Conservation (phyloP, 2,113 vertebrate genomes). For the Turdus rufiventris region DNA sequence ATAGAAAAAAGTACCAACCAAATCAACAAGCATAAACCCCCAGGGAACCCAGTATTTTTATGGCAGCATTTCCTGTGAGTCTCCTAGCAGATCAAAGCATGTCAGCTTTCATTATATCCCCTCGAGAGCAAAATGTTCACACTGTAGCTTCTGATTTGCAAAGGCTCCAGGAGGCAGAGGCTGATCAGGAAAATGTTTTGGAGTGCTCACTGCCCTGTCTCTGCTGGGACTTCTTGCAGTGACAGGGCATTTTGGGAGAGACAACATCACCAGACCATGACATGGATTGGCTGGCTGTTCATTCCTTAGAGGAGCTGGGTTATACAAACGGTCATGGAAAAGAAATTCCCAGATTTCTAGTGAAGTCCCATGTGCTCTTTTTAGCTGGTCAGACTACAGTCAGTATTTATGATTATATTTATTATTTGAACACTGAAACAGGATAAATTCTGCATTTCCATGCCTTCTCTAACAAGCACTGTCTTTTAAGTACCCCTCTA, state of each 20-base stretch:
- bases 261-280: fast-evolving
- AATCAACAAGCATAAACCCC: not conserved
- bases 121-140: fast-evolving
- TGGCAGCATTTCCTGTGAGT: not conserved
- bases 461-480: constrained; percentile 19
- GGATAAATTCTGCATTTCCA: not conserved
- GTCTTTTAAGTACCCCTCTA: constrained; percentile 11
- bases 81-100: not conserved
- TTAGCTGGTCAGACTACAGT: not conserved
- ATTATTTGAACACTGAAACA: not conserved
- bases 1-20: not conserved
- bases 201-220: not conserved
- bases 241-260: fast-evolving
- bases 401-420: constrained; percentile 9
- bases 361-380: not conserved
- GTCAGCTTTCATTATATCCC: not conserved
- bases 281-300: not conserved
- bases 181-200: not conserved
- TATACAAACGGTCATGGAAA: not conserved
- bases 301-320: not conserved
- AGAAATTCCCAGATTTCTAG: not conserved
- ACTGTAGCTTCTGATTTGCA: not conserved
- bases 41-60: not conserved
- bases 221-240: fast-evolving
- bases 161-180: not conserved